These are phyloP conservation scores for Callimorpha dominula DNA, from an alignment of 2,888 invertebrate genomes.

Conservation along the genomic window DNA sequence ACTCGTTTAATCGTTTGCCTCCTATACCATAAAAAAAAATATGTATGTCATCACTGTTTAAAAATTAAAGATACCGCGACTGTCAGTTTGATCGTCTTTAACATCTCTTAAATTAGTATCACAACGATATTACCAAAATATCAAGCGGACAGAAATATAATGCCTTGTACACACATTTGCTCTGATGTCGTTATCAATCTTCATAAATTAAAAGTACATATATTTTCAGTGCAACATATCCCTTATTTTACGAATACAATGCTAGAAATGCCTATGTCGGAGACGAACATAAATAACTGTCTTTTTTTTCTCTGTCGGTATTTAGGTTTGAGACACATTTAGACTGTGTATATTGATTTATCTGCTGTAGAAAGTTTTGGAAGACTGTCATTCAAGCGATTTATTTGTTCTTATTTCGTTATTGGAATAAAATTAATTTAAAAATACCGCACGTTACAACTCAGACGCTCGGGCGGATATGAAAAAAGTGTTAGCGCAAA, in stretches of 20 bases:
- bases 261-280: constrained; percentile 36
- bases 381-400: constrained; percentile 4
- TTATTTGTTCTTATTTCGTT: not conserved
- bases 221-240: constrained; percentile 22
- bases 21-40: too few species aligned
- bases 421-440: not conserved
- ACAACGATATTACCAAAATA: not conserved
- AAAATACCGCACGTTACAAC: too few species aligned
- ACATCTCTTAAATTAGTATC: too few species aligned
- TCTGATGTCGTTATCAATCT: not conserved
- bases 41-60: too few species aligned
- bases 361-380: constrained; percentile 18
- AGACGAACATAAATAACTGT: constrained; percentile 42
- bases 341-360: constrained; percentile 52
- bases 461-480: too few species aligned
- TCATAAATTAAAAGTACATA: constrained; percentile 2
- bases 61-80: too few species aligned
- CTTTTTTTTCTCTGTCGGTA: constrained; percentile 45
- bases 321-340: constrained; percentile 45
- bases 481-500: too few species aligned
- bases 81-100: too few species aligned
- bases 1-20: not conserved
- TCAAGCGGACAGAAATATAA: not conserved
- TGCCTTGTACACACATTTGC: not conserved
- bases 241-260: constrained; percentile 50